Evolutionary conservation across 2,113 vertebrate genomes (phyloP).

Genomic region (Pterophyllum scalare): DNA sequence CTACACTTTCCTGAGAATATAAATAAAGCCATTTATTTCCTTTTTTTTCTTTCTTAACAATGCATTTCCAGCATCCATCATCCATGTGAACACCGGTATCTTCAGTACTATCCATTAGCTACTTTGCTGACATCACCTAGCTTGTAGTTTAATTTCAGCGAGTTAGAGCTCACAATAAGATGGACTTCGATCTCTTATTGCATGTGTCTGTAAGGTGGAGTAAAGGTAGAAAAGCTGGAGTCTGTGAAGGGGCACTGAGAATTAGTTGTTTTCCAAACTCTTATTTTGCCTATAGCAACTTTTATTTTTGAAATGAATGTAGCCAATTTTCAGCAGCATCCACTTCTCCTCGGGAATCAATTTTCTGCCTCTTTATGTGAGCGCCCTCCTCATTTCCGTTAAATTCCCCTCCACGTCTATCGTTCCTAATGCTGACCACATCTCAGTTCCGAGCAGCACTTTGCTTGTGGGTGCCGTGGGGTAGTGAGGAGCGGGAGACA

Average conservation of each 20-base stretch:
- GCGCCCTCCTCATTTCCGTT: slow-evolving; percentile 32
- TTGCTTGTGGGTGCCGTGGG: slow-evolving; percentile 48
- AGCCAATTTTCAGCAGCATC: slow-evolving; percentile 30
- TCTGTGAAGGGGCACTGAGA: slow-evolving; percentile 10
- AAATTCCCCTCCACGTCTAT: slow-evolving; percentile 56
- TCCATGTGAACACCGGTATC: neutral
- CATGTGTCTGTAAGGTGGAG: neutral
- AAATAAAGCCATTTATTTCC: slow-evolving; percentile 6
- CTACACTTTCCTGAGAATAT: neutral
- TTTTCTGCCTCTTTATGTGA: slow-evolving; percentile 45
- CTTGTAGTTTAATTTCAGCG: slow-evolving; percentile 8
- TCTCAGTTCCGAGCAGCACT: slow-evolving; percentile 53
- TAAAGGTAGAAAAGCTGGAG: neutral
- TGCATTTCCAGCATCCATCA: neutral
- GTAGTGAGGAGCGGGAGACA: slow-evolving; percentile 41
- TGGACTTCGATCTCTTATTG: neutral
- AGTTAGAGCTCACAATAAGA: neutral
- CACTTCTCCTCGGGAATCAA: slow-evolving; percentile 46
- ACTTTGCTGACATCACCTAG: slow-evolving; percentile 5
- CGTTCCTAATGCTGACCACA: slow-evolving; percentile 54
- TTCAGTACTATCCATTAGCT: slow-evolving; percentile 23
- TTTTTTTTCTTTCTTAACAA: neutral
- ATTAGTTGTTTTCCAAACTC: slow-evolving; percentile 2
- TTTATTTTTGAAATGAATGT: slow-evolving; percentile 53
- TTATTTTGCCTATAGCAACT: slow-evolving; percentile 17